Base-by-base conservation (phyloP, 2,888 invertebrate genomes). In the Hypercompe scribonia region DNA sequence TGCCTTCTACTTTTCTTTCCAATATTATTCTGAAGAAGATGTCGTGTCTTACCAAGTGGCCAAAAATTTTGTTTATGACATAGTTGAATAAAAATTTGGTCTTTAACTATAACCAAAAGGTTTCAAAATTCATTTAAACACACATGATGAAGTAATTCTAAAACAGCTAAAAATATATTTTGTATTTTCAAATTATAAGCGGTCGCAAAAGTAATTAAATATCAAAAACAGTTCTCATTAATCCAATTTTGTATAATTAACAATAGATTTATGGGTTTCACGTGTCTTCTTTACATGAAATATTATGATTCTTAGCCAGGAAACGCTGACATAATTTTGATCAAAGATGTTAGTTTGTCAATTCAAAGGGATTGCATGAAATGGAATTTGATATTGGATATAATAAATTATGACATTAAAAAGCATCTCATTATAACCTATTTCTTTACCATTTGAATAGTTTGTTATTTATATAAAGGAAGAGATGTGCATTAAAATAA, bases 291-390 rank as follows among this genome's bases (percentile, higher is more conserved):
- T 80, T 81, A 82, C 82, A 77, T 67, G 76, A 75, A 71, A 15
- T 76, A 77, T 34, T 18, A 31, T 83, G 84, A 90, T 89, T 90
- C 86, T 89, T 80, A 74, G 61, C 65, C 81, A 82, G 88, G 87
- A 90, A 90, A 79, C 75, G 72, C 78, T 72, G 72, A 83, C 87
- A 73, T 87, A 15, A 58, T 58, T 50, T 89, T 89, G 87, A 90
- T 90, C 61, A 65, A 58, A 42, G 42, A 69, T 72, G 66, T 69
- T 73, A 68, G 75, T 33, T 68, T 70, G 50, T 63, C 66, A 64
- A 65, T 73, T 78, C 58, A 66, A 71, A 65, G 65, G 63, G 73
- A 75, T 71, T 70, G 66, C 34, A 21, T 34, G 33, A 15, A 28
- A 58, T 36, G 2, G 34, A 75, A 74, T 72, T 50, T 68, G 64